Evolutionary conservation across 2,797 vertebrate genomes (phyloP).

Genomic region (Siniperca obscura): DNA sequence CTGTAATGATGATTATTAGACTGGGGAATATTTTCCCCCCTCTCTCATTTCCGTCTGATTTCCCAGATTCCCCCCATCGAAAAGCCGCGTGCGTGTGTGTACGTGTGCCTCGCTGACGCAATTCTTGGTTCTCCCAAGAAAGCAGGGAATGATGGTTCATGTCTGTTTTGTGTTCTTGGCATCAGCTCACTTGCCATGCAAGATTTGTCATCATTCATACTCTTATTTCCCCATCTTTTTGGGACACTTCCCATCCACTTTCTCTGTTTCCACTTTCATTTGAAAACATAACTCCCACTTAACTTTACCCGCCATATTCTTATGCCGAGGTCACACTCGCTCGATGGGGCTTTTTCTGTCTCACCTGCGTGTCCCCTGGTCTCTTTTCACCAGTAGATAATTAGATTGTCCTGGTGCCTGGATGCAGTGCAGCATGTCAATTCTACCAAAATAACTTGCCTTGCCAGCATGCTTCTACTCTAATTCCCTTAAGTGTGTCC

Average conservation of each 20-base stretch:
- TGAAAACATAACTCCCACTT: constrained; percentile 34
- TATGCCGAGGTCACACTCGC: constrained; percentile 21
- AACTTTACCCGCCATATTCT: constrained; percentile 15
- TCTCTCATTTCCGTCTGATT: constrained; percentile 63
- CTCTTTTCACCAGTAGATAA: constrained; percentile 63
- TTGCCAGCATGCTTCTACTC: constrained; percentile 59
- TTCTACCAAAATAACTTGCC: constrained; percentile 72
- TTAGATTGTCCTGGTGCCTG: constrained; percentile 71
- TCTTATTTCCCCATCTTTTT: constrained; percentile 15
- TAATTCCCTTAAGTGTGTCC: constrained; percentile 68
- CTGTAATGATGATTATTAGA: constrained; percentile 72
- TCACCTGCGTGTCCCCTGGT: constrained; percentile 38
- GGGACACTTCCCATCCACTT: not conserved
- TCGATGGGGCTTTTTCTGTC: constrained; percentile 38
- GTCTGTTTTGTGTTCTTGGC: constrained; percentile 51
- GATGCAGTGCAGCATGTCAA: constrained; percentile 67
- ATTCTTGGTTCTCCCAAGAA: constrained; percentile 47
- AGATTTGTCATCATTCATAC: constrained; percentile 43
- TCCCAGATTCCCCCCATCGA: constrained; percentile 50
- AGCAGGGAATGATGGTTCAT: constrained; percentile 22
- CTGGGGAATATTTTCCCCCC: constrained; percentile 62
- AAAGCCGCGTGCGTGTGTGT: constrained; percentile 14
- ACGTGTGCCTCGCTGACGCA: constrained; percentile 28
- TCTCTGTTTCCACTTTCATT: constrained; percentile 29
- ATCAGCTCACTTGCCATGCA: constrained; percentile 34